phyloP scores from a whole-genome alignment of 64 coral and sea anemone genomes.

The Actinia equina region DNA sequence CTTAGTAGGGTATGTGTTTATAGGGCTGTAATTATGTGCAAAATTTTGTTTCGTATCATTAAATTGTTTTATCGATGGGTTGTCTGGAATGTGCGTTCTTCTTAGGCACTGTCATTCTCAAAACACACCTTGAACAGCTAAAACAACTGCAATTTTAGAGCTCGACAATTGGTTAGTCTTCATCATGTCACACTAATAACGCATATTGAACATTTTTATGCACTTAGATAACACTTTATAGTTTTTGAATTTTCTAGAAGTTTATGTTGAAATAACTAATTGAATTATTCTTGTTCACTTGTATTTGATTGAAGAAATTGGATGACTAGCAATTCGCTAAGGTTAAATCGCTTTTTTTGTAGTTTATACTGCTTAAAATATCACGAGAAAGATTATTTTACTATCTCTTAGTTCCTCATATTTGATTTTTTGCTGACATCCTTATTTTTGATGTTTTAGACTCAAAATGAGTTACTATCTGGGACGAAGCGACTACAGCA shows the following conservation, averaged over 20 bases:
- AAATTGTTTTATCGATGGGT: not conserved
- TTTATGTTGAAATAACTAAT: not conserved
- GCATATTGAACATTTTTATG: not conserved
- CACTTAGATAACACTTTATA: not conserved
- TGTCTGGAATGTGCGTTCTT: not conserved
- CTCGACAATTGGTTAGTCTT: not conserved
- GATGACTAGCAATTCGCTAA: not conserved
- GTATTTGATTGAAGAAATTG: not conserved
- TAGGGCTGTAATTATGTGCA: not conserved
- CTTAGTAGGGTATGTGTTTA: conserved; percentile 2
- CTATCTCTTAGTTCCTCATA: not conserved
- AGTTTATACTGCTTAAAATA: not conserved
- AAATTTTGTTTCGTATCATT: not conserved
- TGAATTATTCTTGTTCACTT: not conserved
- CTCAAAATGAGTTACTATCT: not conserved
- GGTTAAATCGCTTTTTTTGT: not conserved
- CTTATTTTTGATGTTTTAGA: not conserved
- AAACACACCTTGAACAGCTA: not conserved
- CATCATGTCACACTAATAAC: not conserved
- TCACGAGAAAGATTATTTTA: not conserved
- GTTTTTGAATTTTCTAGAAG: not conserved
- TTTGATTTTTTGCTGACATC: not conserved
- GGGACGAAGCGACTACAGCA: conserved; percentile 1
- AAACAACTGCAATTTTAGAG: not conserved
- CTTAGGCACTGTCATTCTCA: not conserved